Conservation (phyloP, 1,140 invertebrate genomes). For the Rhagoletis pomonella region DNA sequence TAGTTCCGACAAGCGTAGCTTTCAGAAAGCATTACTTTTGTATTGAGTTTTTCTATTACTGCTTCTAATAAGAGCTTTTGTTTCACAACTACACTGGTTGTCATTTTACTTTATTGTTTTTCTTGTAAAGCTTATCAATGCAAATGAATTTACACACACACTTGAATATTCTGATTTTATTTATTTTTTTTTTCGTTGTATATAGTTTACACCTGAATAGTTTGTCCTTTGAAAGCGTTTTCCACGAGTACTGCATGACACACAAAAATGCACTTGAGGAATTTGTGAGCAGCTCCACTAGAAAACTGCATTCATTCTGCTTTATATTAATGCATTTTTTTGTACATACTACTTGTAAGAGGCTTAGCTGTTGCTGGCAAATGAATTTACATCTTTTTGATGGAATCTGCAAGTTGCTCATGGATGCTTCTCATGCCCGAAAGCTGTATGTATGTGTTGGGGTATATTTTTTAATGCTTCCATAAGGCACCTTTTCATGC, state of each 20-base stretch:
- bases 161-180: background rate
- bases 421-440: background rate
- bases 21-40: too few relatives aligned
- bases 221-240: background rate
- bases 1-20: too few relatives aligned
- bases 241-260: conserved; percentile 4
- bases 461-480: background rate
- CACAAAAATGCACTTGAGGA: conserved; percentile 27
- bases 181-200: background rate
- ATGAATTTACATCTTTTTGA: conserved; percentile 41
- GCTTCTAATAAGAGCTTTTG: background rate
- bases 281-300: conserved; percentile 26
- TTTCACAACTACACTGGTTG: background rate
- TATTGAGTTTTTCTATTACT: background rate
- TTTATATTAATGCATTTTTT: background rate
- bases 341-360: background rate
- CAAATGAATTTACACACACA: background rate
- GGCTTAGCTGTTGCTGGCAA: conserved; percentile 42
- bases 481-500: background rate
- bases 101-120: background rate
- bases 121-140: background rate
- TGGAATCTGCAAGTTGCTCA: background rate
- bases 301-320: background rate
- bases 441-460: too few relatives aligned
- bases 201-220: conserved; percentile 37